Evolutionary conservation across 92 coral and sea anemone species (phyloP).

Genomic region (Bergia sp.): DNA sequence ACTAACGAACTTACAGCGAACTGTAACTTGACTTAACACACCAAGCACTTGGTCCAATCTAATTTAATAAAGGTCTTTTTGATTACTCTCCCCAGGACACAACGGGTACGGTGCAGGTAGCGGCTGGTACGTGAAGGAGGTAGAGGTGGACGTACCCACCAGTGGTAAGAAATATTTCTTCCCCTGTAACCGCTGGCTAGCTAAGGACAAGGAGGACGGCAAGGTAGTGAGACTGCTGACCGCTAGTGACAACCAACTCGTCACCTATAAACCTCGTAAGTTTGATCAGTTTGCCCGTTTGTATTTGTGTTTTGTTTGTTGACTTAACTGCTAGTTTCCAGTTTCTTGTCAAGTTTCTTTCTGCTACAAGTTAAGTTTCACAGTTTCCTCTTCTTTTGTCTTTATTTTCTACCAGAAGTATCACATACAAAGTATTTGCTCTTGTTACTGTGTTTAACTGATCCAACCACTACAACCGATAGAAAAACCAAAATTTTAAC

Average conservation of each 20-base stretch:
- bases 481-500: too few species aligned
- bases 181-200: constrained; percentile 95
- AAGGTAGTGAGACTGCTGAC: constrained; percentile 75
- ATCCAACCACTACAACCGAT: too few species aligned
- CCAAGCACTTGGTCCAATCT: background rate
- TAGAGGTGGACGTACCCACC: constrained; percentile 95
- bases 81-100: constrained; percentile 48
- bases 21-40: background rate
- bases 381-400: too few species aligned
- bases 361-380: background rate
- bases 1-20: background rate
- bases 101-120: constrained; percentile 78
- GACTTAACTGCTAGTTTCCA: background rate
- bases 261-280: constrained; percentile 98
- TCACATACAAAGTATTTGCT: background rate
- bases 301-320: background rate
- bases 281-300: background rate
- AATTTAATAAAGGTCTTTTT: background rate
- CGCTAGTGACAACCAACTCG: constrained; percentile 75
- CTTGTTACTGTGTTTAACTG: too few species aligned
- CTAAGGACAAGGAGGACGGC: constrained; percentile 94
- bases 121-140: constrained; percentile 94
- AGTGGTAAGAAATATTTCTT: constrained; percentile 89
- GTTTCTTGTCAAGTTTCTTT: background rate
- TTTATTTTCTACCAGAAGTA: background rate